A percentile compares a stretch with the other conserved stretches of the same genome.
Evolutionary conservation across 2,113 vertebrate species (phyloP).

Genomic region (Peromyscus maniculatus): DNA sequence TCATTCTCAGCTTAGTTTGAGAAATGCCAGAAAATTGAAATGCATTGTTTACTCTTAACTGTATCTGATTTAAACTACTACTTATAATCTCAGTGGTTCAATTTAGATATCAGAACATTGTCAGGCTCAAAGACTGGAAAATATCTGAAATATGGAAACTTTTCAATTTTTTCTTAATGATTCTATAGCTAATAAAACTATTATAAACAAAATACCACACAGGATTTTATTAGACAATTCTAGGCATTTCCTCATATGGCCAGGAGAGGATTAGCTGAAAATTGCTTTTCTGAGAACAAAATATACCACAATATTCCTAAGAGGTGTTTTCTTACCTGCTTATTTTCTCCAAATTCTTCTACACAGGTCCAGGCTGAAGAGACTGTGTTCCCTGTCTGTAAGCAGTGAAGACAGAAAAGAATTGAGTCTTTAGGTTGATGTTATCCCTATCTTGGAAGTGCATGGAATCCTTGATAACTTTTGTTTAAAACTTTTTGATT

Average conservation of each 20-base stretch:
- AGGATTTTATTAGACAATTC: conserved; percentile 19
- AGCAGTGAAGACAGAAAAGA: conserved; percentile 83
- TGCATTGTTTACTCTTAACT: background rate
- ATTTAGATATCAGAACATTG: conserved; percentile 16
- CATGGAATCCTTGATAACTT: conserved; percentile 79
- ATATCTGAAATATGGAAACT: conserved; percentile 16
- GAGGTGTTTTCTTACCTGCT: conserved; percentile 73
- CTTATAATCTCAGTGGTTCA: background rate
- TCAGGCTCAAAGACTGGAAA: conserved; percentile 39
- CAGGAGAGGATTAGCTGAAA: conserved; percentile 27
- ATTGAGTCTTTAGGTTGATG: conserved; percentile 76
- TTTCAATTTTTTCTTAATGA: background rate
- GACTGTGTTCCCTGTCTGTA: conserved; percentile 72
- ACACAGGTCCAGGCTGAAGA: conserved; percentile 78
- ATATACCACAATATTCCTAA: conserved; percentile 18
- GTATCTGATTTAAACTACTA: background rate
- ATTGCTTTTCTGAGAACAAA: conserved; percentile 55
- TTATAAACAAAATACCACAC: conserved; percentile 17
- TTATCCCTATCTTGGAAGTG: conserved; percentile 74
- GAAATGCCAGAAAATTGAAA: conserved; percentile 22
- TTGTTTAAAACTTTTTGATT: conserved; percentile 67
- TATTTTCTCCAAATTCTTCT: conserved; percentile 83
- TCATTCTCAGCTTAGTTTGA: conserved; percentile 41
- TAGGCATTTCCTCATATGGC: conserved; percentile 18
- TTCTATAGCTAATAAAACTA: conserved; percentile 23